Percentiles rank a stretch among this genome's conserved stretches.
phyloP scores from a whole-genome alignment of 2,113 vertebrate species.

The Psittacula cyanocephala region DNA sequence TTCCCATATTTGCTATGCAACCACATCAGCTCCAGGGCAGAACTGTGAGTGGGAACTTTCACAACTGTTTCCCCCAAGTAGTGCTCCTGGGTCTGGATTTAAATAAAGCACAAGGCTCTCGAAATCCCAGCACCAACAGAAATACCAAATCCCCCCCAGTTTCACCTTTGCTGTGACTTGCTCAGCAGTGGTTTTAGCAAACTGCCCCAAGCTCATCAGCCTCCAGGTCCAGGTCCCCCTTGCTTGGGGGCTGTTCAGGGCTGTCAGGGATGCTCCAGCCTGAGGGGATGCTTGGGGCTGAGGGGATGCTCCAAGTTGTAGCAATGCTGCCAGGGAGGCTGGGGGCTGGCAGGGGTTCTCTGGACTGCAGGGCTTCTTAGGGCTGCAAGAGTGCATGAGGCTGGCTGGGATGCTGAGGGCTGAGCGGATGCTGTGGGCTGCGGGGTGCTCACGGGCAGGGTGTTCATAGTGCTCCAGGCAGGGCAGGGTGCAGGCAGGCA shows the following conservation, averaged over 20 bases:
- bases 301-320: neutral
- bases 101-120: neutral
- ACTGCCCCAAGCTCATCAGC: neutral
- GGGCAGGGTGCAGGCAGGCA: neutral
- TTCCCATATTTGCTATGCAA: neutral
- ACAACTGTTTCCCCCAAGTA: neutral
- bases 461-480: neutral
- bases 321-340: neutral
- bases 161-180: neutral
- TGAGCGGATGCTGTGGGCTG: neutral
- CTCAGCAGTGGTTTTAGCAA: rapidly evolving
- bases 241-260: neutral
- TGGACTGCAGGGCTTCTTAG: neutral
- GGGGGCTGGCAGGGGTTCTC: neutral
- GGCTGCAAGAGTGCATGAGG: neutral
- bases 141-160: neutral
- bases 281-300: neutral
- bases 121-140: too few species aligned
- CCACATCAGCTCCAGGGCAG: neutral
- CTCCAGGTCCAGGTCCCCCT: neutral
- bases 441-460: too few species aligned
- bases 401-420: neutral
- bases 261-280: neutral
- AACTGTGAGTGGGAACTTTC: neutral
- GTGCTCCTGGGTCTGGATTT: neutral